These are phyloP conservation scores for Lepidothrix coronata DNA, from an alignment of 2,113 vertebrate genomes.

Conservation along the genomic window DNA sequence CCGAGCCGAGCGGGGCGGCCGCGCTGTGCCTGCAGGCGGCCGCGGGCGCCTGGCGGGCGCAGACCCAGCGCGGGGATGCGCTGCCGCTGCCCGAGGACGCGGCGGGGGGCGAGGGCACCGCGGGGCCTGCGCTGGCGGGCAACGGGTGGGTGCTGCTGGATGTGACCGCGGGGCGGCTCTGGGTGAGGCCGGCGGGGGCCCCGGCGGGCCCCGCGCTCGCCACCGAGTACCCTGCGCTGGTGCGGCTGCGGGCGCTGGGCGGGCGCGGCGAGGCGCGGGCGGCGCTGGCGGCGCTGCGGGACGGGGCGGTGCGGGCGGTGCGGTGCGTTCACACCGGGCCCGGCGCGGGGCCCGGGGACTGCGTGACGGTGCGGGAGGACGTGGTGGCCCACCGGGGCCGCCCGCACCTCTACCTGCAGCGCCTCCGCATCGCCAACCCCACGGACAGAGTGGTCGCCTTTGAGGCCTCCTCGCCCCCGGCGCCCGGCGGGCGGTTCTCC, in stretches of 20 bases:
- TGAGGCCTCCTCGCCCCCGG: slow-evolving; percentile 61
- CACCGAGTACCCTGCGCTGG: slow-evolving; percentile 80
- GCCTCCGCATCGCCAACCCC: slow-evolving; percentile 87
- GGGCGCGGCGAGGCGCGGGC: slow-evolving; percentile 74
- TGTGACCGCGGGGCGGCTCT: slow-evolving; percentile 81
- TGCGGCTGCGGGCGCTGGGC: slow-evolving; percentile 73
- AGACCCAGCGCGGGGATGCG: slow-evolving; percentile 62
- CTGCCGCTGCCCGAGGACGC: slow-evolving; percentile 70
- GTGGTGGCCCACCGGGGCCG: slow-evolving; percentile 89
- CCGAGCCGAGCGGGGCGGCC: slow-evolving; percentile 68
- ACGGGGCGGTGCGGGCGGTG: slow-evolving; percentile 82
- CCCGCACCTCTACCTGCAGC: slow-evolving; percentile 87
- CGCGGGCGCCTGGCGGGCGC: slow-evolving; percentile 79
- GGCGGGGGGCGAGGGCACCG: slow-evolving; percentile 55
- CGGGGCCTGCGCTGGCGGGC: slow-evolving; percentile 80
- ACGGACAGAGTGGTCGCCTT: slow-evolving; percentile 77
- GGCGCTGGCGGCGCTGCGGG: slow-evolving; percentile 79
- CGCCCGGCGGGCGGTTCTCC: slow-evolving; percentile 74
- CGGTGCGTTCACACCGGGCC: slow-evolving; percentile 78
- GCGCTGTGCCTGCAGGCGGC: slow-evolving; percentile 81
- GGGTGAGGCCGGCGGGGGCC: slow-evolving; percentile 77
- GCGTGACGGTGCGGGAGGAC: slow-evolving; percentile 87
- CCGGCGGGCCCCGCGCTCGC: slow-evolving; percentile 74
- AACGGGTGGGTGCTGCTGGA: slow-evolving; percentile 89
- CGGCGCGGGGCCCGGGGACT: slow-evolving; percentile 74